Evolutionary conservation across 2,888 invertebrate species (phyloP).

Genomic region (Norana najaformis): DNA sequence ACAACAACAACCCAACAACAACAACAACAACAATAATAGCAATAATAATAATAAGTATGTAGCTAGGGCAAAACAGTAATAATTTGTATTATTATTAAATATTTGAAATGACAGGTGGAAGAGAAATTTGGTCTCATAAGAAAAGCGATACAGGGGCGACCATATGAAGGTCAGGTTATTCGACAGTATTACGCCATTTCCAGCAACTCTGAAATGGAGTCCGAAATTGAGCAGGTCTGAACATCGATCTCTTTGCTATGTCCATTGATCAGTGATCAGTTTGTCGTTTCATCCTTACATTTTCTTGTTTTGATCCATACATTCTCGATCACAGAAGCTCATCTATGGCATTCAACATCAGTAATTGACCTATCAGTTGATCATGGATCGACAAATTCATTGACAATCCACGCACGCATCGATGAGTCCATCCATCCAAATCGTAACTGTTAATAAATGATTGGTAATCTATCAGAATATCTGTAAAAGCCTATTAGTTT

Average conservation of each 20-base stretch:
- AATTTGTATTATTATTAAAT: not conserved
- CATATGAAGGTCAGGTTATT: constrained; percentile 59
- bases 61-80: too few relatives aligned
- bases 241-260: not conserved
- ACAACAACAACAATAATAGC: too few relatives aligned
- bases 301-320: not conserved
- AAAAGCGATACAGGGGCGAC: constrained; percentile 56
- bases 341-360: not conserved
- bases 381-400: not conserved
- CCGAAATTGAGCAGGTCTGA: constrained; percentile 27
- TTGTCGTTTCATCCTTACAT: not conserved
- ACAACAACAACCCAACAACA: too few relatives aligned
- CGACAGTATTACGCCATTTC: constrained; percentile 59
- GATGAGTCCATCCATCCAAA: not conserved
- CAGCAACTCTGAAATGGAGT: constrained; percentile 15
- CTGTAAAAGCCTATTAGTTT: too few relatives aligned
- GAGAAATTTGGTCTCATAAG: constrained; percentile 58
- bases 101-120: constrained; percentile 50
- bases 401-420: not conserved
- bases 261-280: not conserved
- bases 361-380: not conserved
- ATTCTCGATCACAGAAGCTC: not conserved
- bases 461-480: too few relatives aligned
- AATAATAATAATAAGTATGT: too few relatives aligned
- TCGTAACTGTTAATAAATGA: too few relatives aligned